These are phyloP conservation scores for Gerosis bhagava DNA, from an alignment of 2,888 invertebrate species.

Conservation along the genomic window DNA sequence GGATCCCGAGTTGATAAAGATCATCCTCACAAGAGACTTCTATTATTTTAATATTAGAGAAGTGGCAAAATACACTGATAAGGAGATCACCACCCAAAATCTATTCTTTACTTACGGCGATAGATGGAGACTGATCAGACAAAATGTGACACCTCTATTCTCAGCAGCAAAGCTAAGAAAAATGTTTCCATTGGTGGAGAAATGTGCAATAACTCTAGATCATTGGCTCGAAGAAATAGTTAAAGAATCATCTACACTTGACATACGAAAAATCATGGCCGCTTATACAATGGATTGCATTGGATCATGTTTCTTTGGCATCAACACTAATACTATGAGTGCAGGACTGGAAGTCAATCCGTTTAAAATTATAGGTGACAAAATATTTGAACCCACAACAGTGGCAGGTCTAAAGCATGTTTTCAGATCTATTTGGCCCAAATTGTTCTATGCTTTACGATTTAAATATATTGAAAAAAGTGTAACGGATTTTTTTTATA, in stretches of 20 bases:
- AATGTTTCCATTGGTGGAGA: conserved; percentile 58
- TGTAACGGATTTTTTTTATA: conserved; percentile 42
- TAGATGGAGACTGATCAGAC: conserved; percentile 57
- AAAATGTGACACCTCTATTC: conserved; percentile 59
- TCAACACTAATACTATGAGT: conserved; percentile 47
- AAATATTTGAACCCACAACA: conserved; percentile 42
- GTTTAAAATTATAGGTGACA: conserved; percentile 42
- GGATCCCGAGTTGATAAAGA: conserved; percentile 54
- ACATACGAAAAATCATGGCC: conserved; percentile 41
- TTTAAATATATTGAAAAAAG: conserved; percentile 40
- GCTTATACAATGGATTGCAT: conserved; percentile 57
- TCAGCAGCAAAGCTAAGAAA: conserved; percentile 60
- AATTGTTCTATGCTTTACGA: conserved; percentile 49
- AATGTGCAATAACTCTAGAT: conserved; percentile 46
- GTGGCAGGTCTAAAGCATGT: conserved; percentile 40
- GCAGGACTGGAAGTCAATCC: conserved; percentile 38
- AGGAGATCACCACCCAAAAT: conserved; percentile 47
- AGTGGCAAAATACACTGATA: conserved; percentile 43
- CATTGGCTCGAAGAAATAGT: conserved; percentile 40
- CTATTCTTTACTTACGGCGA: conserved; percentile 55
- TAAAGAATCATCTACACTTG: conserved; percentile 32
- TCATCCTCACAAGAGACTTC: conserved; percentile 55
- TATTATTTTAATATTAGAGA: conserved; percentile 60
- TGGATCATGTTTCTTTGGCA: conserved; percentile 52
- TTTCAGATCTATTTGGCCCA: conserved; percentile 48